A percentile compares a stretch with the other conserved stretches of the same genome.
These are phyloP conservation scores for Xanthia icteritia DNA, from an alignment of 2,888 invertebrate genomes.

Conservation along the genomic window DNA sequence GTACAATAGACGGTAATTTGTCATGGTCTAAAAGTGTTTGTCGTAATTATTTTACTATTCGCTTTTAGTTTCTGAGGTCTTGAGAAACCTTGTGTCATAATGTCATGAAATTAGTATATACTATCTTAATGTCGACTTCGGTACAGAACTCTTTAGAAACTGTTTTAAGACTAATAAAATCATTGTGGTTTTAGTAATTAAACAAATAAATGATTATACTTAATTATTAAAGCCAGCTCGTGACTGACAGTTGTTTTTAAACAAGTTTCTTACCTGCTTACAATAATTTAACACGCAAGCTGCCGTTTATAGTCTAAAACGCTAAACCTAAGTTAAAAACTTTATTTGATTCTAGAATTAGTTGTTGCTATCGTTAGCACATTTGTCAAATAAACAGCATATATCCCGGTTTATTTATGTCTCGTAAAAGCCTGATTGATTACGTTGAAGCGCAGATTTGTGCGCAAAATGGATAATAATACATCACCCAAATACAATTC, in stretches of 20 bases:
- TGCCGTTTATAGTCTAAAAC: neutral
- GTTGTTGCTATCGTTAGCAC: conserved; percentile 28
- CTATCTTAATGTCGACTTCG: neutral
- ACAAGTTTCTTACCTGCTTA: neutral
- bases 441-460: conserved; percentile 73
- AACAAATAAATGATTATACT: neutral
- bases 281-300: neutral
- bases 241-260: neutral
- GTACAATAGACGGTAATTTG: conserved; percentile 31
- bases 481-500: conserved; percentile 73
- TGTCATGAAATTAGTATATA: neutral
- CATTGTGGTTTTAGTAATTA: neutral
- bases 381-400: conserved; percentile 60
- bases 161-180: neutral
- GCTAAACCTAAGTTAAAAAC: conserved; percentile 4
- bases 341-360: conserved; percentile 19
- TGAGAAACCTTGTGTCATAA: neutral
- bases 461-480: conserved; percentile 71
- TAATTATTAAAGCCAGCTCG: neutral
- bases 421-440: conserved; percentile 74
- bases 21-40: conserved; percentile 10
- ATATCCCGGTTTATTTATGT: conserved; percentile 70
- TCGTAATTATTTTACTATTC: neutral
- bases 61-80: neutral
- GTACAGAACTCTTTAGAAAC: neutral